Base-by-base conservation (phyloP, 2,888 invertebrate species). In the Sphaerophoria rueppellii region DNA sequence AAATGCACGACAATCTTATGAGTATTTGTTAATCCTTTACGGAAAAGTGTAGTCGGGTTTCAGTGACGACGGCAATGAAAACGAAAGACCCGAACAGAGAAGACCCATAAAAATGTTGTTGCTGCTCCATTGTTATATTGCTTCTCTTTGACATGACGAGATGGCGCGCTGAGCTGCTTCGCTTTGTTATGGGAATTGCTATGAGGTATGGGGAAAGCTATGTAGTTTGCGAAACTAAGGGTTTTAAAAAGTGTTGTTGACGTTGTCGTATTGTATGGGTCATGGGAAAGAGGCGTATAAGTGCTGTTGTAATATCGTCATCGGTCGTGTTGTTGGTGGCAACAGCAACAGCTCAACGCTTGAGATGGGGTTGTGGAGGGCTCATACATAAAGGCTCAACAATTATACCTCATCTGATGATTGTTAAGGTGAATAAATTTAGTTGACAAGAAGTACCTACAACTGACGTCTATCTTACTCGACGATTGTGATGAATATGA, bases 371-470 rank as follows among this genome's bases (percentile, higher is more conserved):
- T 7, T 16, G 57, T 57, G n/a, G n/a, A 58, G 50, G n/a, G n/a
- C n/a, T n/a, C n/a, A n/a, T n/a, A n/a, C n/a, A n/a, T n/a, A n/a
- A 75, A 76, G 75, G 83, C 72, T 76, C 72, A 85, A 80, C 80
- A 85, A 81, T 76, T 85, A 76, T 24, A 73, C 35, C 72, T 70
- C 71, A 76, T 75, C 72, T 82, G 67, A 82, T 48, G 60, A 73
- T 70, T 78, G 73, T 71, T 32, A 40, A 16, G 14, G 40, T 40
- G 16, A 50, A 14, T 16, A n/a, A n/a, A n/a, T n/a, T n/a, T n/a
- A n/a, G n/a, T n/a, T n/a, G n/a, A n/a, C n/a, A n/a, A n/a, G n/a
- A n/a, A n/a, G n/a, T n/a, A n/a, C n/a, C n/a, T n/a, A n/a, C n/a
- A n/a, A n/a, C n/a, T n/a, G n/a, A n/a, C n/a, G n/a, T n/a, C n/a